A percentile compares a stretch with the other conserved stretches of the same genome.
These are phyloP conservation scores for Steinernema khuongi DNA, from an alignment of 1,140 invertebrate genomes.

Conservation along the genomic window DNA sequence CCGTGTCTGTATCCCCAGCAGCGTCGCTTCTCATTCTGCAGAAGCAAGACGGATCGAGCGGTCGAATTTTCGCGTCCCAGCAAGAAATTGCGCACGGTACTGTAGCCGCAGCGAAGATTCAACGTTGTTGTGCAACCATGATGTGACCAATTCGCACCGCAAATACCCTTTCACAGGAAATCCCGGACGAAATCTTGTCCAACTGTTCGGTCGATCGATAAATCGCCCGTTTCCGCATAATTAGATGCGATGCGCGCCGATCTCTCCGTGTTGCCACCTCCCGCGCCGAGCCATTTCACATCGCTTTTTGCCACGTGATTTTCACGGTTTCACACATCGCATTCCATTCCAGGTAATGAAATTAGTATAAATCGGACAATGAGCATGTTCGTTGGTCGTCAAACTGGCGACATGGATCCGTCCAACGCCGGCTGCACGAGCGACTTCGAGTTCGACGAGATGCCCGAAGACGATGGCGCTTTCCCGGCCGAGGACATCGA, in stretches of 20 bases:
- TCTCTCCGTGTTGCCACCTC: not conserved
- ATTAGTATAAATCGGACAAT: not conserved
- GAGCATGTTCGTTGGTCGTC: not conserved
- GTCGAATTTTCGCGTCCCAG: not conserved
- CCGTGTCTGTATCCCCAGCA: too few species aligned
- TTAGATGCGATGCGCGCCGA: not conserved
- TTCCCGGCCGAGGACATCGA: conserved; percentile 27
- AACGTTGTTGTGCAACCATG: not conserved
- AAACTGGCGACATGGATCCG: not conserved
- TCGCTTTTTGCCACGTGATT: too few species aligned
- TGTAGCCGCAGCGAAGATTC: not conserved
- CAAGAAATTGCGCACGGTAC: not conserved
- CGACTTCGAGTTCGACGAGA: not conserved
- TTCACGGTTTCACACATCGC: too few species aligned
- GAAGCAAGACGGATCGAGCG: not conserved
- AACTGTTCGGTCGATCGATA: not conserved
- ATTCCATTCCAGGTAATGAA: not conserved
- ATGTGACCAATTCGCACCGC: too few species aligned
- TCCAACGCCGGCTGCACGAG: not conserved
- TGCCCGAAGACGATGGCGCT: not conserved
- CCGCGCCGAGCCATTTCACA: not conserved
- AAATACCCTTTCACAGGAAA: too few species aligned
- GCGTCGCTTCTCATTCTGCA: too few species aligned
- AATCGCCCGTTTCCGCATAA: too few species aligned
- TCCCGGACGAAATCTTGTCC: too few species aligned